phyloP scores from a whole-genome alignment of 2,888 invertebrate genomes.

The Drosophila buzzatii region DNA sequence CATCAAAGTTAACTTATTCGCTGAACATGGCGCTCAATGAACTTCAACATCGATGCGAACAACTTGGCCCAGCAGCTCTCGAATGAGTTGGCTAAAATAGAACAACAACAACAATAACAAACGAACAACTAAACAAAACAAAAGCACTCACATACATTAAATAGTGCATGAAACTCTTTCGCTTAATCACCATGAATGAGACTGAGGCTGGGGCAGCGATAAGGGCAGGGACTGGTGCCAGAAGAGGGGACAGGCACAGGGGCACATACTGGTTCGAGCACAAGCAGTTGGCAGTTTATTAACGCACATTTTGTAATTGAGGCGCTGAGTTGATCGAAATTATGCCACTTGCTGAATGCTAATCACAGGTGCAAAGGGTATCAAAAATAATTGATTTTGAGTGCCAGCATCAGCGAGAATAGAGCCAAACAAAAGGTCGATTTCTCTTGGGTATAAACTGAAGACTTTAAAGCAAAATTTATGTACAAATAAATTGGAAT shows the following conservation, averaged over 20 bases:
- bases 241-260: not conserved
- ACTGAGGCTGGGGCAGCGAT: not conserved
- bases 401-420: not conserved
- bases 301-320: constrained; percentile 75
- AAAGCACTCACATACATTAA: constrained; percentile 44
- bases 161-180: constrained; percentile 51
- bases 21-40: constrained; percentile 61
- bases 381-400: constrained; percentile 15
- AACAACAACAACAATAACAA: constrained; percentile 14
- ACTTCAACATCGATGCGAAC: constrained; percentile 61
- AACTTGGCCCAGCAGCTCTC: constrained; percentile 22
- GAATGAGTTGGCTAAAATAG: constrained; percentile 66
- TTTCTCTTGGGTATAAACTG: not conserved
- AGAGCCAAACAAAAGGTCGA: not conserved
- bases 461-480: not conserved
- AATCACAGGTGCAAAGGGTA: constrained; percentile 36
- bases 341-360: constrained; percentile 52
- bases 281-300: constrained; percentile 59
- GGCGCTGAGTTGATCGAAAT: constrained; percentile 46
- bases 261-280: not conserved
- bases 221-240: not conserved
- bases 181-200: constrained; percentile 17
- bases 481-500: not conserved
- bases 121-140: constrained; percentile 32
- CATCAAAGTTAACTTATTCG: constrained; percentile 55